Conservation (phyloP, 2,888 invertebrate genomes). For the Stenolophus ochropezus region DNA sequence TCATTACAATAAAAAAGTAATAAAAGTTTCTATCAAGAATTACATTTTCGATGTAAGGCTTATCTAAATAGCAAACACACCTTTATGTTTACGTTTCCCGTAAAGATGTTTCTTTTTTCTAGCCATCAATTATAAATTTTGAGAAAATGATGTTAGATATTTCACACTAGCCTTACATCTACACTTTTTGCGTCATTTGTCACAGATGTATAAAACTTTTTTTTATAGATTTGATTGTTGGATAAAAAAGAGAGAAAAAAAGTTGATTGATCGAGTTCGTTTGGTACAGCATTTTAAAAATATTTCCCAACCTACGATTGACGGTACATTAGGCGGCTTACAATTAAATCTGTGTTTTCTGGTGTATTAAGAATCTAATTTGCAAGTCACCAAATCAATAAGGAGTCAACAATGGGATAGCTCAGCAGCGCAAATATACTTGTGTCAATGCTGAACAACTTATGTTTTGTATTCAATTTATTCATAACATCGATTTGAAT, state of each 20-base stretch:
- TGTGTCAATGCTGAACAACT: background rate
- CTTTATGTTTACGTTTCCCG: background rate
- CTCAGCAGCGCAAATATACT: conserved; percentile 15
- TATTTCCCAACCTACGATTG: conserved; percentile 21
- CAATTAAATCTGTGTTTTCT: conserved; percentile 51
- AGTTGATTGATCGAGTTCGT: conserved; percentile 44
- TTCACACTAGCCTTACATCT: background rate
- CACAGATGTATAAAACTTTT: conserved; percentile 36
- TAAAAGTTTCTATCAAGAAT: background rate
- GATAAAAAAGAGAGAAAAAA: conserved; percentile 19
- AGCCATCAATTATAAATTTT: conserved; percentile 29
- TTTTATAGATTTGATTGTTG: conserved; percentile 19
- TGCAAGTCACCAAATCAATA: conserved; percentile 26
- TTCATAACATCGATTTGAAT: conserved; percentile 8
- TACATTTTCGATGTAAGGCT: background rate
- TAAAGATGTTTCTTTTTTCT: conserved; percentile 16
- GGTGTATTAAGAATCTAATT: conserved; percentile 51
- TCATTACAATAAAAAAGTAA: background rate
- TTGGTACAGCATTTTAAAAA: conserved; percentile 33
- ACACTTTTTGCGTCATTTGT: conserved; percentile 34
- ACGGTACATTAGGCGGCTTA: conserved; percentile 26
- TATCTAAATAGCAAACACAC: background rate
- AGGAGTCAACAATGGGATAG: background rate
- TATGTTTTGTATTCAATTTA: background rate
- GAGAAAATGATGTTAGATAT: conserved; percentile 33